Percentiles rank a stretch among this genome's conserved stretches.
These are phyloP conservation scores for Nylanderia fulva DNA, from an alignment of 1,140 invertebrate species.

Conservation along the genomic window DNA sequence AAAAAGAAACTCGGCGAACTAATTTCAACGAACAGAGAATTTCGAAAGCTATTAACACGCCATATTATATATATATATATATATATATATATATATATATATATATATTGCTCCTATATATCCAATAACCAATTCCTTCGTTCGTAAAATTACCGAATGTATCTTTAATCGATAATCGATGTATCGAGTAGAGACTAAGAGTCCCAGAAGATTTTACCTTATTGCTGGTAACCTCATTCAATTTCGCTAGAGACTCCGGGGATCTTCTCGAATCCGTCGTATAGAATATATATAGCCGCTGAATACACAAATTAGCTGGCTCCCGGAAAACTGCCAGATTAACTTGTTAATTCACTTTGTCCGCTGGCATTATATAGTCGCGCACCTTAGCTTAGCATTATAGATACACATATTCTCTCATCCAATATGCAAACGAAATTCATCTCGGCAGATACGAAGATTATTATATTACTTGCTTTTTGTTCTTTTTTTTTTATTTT, in stretches of 20 bases:
- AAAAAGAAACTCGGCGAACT: conserved; percentile 19
- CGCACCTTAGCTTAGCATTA: background rate
- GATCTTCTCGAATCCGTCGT: conserved; percentile 17
- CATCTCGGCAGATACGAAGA: background rate
- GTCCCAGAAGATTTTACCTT: conserved; percentile 31
- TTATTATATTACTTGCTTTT: background rate
- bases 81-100: too few relatives aligned
- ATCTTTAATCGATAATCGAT: conserved; percentile 51
- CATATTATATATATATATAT: too few relatives aligned
- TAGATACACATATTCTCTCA: background rate
- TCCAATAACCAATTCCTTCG: conserved; percentile 29
- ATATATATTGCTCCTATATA: background rate
- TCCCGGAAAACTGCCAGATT: conserved; percentile 51
- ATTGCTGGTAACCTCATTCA: conserved; percentile 33
- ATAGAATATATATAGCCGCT: conserved; percentile 43
- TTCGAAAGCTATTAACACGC: conserved; percentile 1
- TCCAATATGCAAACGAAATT: background rate
- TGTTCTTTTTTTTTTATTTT: background rate
- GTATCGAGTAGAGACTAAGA: conserved; percentile 18
- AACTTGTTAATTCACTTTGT: conserved; percentile 57
- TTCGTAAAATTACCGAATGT: conserved; percentile 12
- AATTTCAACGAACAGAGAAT: conserved; percentile 5
- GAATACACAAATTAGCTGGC: conserved; percentile 57
- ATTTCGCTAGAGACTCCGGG: conserved; percentile 23
- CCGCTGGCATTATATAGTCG: conserved; percentile 1